Percentiles rank a stretch among this genome's conserved stretches.
phyloP scores from a whole-genome alignment of 2,888 invertebrate species.

The Anorthoa munda region DNA sequence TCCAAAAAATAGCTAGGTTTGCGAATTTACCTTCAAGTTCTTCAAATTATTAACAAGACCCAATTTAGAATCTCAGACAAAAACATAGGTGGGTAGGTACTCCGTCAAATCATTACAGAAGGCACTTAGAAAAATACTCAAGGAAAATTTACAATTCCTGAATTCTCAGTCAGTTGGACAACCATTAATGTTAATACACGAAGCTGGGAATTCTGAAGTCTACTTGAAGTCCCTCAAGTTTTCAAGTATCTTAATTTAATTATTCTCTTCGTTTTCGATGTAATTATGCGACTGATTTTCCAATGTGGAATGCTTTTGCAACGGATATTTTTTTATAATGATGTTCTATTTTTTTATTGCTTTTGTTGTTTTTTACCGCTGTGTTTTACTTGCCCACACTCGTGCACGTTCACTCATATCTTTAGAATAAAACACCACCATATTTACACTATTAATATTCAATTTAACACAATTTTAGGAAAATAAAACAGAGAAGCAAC shows the following conservation, averaged over 20 bases:
- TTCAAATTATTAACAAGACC: not conserved
- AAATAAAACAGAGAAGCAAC: too few relatives aligned
- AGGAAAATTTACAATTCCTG: conserved; percentile 46
- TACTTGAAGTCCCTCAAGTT: conserved; percentile 69
- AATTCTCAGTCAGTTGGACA: conserved; percentile 47
- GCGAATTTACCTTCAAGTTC: not conserved
- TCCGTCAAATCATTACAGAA: conserved; percentile 43
- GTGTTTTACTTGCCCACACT: too few relatives aligned
- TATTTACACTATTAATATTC: too few relatives aligned
- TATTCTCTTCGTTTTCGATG: conserved; percentile 76
- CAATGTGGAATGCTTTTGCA: conserved; percentile 14
- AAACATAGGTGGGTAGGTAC: not conserved
- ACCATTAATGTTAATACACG: conserved; percentile 66
- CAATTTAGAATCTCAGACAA: conserved; percentile 2
- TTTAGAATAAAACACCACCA: too few relatives aligned
- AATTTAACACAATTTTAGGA: too few relatives aligned
- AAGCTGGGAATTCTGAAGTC: conserved; percentile 67
- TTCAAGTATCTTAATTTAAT: conserved; percentile 82
- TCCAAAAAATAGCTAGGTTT: not conserved
- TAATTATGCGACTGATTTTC: conserved; percentile 80
- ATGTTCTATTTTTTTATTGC: not conserved
- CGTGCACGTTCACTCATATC: too few relatives aligned
- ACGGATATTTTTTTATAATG: conserved; percentile 24
- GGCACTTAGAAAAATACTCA: conserved; percentile 42
- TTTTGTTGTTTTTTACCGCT: too few relatives aligned